Evolutionary conservation across 2,888 invertebrate species (phyloP), one percentile per base, ranked within the genome.

Genomic region (Lordiphosa andalusiaca): DNA sequence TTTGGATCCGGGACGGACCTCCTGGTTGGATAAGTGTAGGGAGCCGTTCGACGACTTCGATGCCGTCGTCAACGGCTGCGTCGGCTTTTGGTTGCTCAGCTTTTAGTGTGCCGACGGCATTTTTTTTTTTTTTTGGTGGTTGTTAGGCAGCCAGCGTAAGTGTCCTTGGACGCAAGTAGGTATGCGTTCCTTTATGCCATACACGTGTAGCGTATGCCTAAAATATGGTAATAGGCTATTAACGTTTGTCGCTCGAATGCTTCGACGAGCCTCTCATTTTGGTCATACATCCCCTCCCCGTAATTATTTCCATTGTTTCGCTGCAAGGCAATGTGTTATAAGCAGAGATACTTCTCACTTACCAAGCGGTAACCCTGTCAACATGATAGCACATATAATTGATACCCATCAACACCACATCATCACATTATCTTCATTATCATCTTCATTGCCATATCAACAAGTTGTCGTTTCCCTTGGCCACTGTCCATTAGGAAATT

Each of bases 401-500:
- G 67, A 66, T 57, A 46, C 47, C 64, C 69, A 62, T 66, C 59
- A 67, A 40, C 44, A 46, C n/a, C 25, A 49, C 67, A 65, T 59
- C 53, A 62, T 49, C 44, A 46, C 25, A 10, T 33, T 19, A 23
- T 25, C 9, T 6, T 41, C 25, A 10, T 12, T 40, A 25, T 13
- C 13, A 10, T 30, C 39, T 7, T 5, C 44, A 67, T 67, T 70
- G 67, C 61, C 69, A 80, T 80, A 75, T 78, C 80, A 77, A 82
- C 77, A 77, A 69, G 83, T 77, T 47, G 21, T 37, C 10, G 37
- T 36, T 19, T 47, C 19, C 16, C 23, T 30, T 41, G 35, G 25
- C 30, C n/a, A 47, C 50, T 19, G 46, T 37, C 65, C 83, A 77
- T 77, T 77, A 77, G 75, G 57, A 62, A 77, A 77, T 81, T 70